Evolutionary conservation across 1,140 invertebrate genomes (phyloP), one percentile per base, ranked within the genome.

Genomic region (Megalopta genalis): DNA sequence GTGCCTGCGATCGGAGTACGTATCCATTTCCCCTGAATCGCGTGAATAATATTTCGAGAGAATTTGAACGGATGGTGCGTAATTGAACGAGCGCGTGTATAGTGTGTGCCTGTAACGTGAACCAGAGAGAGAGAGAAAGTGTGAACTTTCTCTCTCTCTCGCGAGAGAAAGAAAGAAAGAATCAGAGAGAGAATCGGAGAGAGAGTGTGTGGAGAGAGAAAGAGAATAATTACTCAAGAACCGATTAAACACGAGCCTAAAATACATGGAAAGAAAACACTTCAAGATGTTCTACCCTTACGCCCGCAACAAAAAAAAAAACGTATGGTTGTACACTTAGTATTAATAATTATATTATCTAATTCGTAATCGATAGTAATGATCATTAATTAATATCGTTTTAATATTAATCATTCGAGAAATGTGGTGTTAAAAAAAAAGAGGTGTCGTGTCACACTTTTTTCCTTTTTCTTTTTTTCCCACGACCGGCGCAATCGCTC

Each of bases 271-370:
- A 85, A 63, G 54, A 77, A 85, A 89, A 86, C 68, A 87, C 88
- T 89, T 87, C 88, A 80, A 76, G 85, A 89, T 89, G 86, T 84
- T 74, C 52, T 86, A 89, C 85, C 80, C 84, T 85, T 90, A 87
- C 88, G 87, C 81, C 84, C 86, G 75, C 60, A 81, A 76, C 60
- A 83, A 83, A 64, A 77, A 83, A 64, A 77, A 68, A 21, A 32
- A 88, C 90, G 88, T 92, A 92, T 92, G 91, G 90, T 92, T 93
- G 92, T 93, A 92, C 88, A 93, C 91, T 93, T 93, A 92, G 90
- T 93, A 93, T 92, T 92, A 92, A 90, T 92, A 92, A 92, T 91
- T 91, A 88, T 91, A 83, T 77, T 77, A 92, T 87, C 80, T 90
- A 91, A 92, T 91, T 93, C 92, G 91, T 92, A 91, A 92, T 90